Evolutionary conservation across 1,140 invertebrate genomes (phyloP), one percentile per base, ranked within the genome.

Genomic region (Leptonema lineaticorne): DNA sequence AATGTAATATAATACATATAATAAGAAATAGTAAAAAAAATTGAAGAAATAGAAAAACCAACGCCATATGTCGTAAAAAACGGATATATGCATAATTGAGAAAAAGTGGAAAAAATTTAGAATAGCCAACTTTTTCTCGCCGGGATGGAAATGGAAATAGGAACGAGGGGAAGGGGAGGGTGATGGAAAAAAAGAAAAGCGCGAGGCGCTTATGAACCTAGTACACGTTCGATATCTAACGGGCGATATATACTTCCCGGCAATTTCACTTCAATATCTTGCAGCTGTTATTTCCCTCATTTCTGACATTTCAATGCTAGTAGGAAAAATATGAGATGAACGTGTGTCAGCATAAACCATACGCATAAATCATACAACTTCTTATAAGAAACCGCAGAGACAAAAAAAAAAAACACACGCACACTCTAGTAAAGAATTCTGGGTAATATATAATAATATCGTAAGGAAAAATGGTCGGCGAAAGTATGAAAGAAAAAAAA

Each of bases 221-320:
- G n/a, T 11, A 33, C 46, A 18, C 46, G 18, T 50, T 50, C 46
- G 46, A 50, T 50, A 50, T 50, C 11, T 9, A 20, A 20, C 46
- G 16, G 3, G 22, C 18, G 18, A 50, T 50, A 50, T 24, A 53
- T 24, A 53, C 20, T 68, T 68, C 58, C 58, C 41, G 20, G 59
- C 59, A 53, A 53, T 69, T 69, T 69, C 59, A 69, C 59, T 69
- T 69, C 67, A 46, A 63, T 53, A 26, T 63, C 58, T 63, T 63
- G 60, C 67, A 69, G 67, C 67, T 63, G 58, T 69, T 63, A 69
- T 69, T 68, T 68, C 67, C 59, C 67, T 68, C 67, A 46, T 53
- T 48, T 59, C 68, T 65, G 68, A 64, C 68, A 64, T 26, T 58
- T 56, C 68, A 69, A 69, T 69, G 65, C 59, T 59, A n/a, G 14